Evolutionary conservation across 2,888 invertebrate species (phyloP).

Genomic region (Graphium colonna): DNA sequence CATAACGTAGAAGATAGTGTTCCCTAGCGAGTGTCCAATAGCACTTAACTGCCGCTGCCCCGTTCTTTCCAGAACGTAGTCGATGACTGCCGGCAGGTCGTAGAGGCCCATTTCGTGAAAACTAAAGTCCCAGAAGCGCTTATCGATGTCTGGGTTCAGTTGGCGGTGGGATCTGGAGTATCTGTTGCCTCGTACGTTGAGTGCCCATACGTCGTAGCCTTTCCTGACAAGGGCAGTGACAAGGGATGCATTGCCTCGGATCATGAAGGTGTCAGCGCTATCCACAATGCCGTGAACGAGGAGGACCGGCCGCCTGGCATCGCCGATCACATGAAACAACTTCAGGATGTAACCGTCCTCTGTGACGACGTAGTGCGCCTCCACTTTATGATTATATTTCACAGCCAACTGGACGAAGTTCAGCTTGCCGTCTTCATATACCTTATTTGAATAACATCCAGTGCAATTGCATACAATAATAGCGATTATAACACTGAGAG

Average conservation of each 20-base stretch:
- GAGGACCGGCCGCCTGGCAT: constrained; percentile 18
- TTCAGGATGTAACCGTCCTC: constrained; percentile 34
- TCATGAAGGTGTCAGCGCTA: constrained; percentile 40
- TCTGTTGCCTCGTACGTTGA: constrained; percentile 77
- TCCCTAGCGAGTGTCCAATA: constrained; percentile 85
- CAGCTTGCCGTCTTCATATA: not conserved
- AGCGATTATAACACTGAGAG: not conserved
- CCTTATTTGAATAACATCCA: not conserved
- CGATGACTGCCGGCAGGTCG: constrained; percentile 83
- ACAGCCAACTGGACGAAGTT: constrained; percentile 7
- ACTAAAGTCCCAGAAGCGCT: constrained; percentile 73
- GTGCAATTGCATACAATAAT: not conserved
- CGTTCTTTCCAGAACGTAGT: constrained; percentile 53
- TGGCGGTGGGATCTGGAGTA: constrained; percentile 75
- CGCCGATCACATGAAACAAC: constrained; percentile 28
- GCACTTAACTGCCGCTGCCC: constrained; percentile 75
- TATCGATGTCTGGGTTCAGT: constrained; percentile 46
- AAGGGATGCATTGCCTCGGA: constrained; percentile 39
- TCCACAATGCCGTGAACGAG: constrained; percentile 31
- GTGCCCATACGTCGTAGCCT: constrained; percentile 68
- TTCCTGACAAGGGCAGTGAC: constrained; percentile 52
- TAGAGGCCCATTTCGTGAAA: constrained; percentile 84
- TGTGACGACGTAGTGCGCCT: constrained; percentile 32
- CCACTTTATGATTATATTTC: constrained; percentile 29
- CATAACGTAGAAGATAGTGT: constrained; percentile 75